Conservation (phyloP, 1,140 invertebrate genomes). For the Glomeris maerens region DNA sequence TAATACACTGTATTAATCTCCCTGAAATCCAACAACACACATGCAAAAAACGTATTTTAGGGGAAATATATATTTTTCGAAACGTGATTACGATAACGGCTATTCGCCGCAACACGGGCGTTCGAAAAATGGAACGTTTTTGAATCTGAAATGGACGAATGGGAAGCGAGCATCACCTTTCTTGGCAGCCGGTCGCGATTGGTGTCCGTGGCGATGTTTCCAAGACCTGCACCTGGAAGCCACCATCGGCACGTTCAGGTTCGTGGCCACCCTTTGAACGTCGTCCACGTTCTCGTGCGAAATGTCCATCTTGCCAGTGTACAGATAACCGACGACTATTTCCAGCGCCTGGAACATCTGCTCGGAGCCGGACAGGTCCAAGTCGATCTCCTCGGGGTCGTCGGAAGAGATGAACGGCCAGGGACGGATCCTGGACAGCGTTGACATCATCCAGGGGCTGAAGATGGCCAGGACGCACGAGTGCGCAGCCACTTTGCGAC, state of each 20-base stretch:
- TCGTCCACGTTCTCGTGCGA: conserved; percentile 20
- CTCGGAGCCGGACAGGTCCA: conserved; percentile 24
- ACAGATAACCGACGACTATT: conserved; percentile 30
- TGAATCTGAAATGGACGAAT: background rate
- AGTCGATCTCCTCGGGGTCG: conserved; percentile 26
- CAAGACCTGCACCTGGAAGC: too few relatives aligned
- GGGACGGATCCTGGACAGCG: conserved; percentile 12
- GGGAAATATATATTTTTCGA: too few relatives aligned
- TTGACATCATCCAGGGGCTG: conserved; percentile 27
- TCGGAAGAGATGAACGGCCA: conserved; percentile 17
- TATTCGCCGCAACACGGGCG: background rate
- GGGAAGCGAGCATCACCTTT: background rate
- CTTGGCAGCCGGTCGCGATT: conserved; percentile 13
- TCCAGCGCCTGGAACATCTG: conserved; percentile 23
- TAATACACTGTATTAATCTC: too few relatives aligned
- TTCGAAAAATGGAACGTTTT: background rate
- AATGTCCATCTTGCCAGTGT: conserved; percentile 25
- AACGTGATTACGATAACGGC: background rate
- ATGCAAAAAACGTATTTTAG: too few relatives aligned
- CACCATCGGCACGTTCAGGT: too few relatives aligned
- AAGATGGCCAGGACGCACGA: conserved; percentile 31
- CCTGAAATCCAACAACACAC: too few relatives aligned
- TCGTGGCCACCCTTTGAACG: conserved; percentile 24
- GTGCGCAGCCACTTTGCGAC: conserved; percentile 27
- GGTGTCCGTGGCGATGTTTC: conserved; percentile 12